Percentiles rank a stretch among this genome's conserved stretches.
These are phyloP conservation scores for Pelvicachromis taeniatus DNA, from an alignment of 2,113 vertebrate genomes.

Conservation along the genomic window DNA sequence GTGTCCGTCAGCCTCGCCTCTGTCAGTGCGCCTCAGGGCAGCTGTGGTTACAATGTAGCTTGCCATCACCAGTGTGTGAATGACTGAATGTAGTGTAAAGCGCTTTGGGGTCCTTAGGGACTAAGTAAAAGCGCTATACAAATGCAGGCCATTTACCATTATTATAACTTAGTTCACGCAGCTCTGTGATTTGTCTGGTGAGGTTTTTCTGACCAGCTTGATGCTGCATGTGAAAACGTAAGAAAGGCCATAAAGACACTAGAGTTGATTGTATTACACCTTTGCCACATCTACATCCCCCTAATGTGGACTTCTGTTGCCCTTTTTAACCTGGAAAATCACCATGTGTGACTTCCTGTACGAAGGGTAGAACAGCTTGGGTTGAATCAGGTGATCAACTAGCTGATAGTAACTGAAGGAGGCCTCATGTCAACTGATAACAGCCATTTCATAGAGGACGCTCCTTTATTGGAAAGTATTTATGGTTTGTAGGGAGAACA, in stretches of 20 bases:
- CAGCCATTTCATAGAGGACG: background rate
- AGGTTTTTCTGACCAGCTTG: background rate
- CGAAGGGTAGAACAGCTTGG: background rate
- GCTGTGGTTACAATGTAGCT: too few relatives aligned
- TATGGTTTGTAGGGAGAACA: background rate
- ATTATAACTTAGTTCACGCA: background rate
- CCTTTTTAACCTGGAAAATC: background rate
- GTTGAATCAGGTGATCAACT: background rate
- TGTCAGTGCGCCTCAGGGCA: too few relatives aligned
- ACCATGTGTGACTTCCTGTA: background rate
- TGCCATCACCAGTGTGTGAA: too few relatives aligned
- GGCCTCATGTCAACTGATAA: background rate
- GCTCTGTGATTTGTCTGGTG: background rate
- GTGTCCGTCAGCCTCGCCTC: too few relatives aligned
- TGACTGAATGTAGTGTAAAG: too few relatives aligned
- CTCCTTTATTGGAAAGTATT: background rate
- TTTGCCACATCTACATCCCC: background rate
- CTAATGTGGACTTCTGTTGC: background rate
- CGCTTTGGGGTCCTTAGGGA: too few relatives aligned
- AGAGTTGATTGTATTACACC: background rate
- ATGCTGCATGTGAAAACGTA: background rate
- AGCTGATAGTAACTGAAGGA: background rate
- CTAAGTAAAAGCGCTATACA: too few relatives aligned
- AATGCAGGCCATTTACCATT: too few relatives aligned
- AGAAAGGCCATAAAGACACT: background rate